phyloP scores from a whole-genome alignment of 2,888 invertebrate species.

The Cepaea hortensis region DNA sequence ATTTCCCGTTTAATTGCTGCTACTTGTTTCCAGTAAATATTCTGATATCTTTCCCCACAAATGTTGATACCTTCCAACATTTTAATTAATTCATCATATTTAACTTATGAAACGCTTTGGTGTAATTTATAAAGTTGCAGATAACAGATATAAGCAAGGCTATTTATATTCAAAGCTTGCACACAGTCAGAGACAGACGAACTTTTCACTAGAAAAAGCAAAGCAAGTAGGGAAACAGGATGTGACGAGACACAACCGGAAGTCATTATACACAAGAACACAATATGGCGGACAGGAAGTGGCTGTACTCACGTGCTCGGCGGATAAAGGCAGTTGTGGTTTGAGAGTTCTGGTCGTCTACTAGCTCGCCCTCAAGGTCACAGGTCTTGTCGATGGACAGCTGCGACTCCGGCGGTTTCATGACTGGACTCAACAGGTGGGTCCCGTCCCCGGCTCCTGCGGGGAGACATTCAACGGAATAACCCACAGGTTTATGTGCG shows the following conservation, averaged over 20 bases:
- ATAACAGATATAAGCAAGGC: no score
- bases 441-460: slow-evolving; percentile 9
- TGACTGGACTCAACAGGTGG: slow-evolving; percentile 18
- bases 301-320: slow-evolving; percentile 20
- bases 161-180: no score
- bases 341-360: neutral
- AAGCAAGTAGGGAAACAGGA: neutral
- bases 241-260: neutral
- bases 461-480: neutral
- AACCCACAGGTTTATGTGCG: neutral
- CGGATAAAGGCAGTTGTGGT: slow-evolving; percentile 29
- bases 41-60: no score
- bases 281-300: neutral
- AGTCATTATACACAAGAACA: neutral
- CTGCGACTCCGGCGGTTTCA: neutral
- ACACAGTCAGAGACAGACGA: no score
- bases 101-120: no score
- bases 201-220: neutral
- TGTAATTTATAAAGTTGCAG: no score
- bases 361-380: slow-evolving; percentile 19
- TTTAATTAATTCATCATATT: no score
- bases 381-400: slow-evolving; percentile 24
- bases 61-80: no score
- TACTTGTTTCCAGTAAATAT: no score
- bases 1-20: no score